Conservation (phyloP, 2,113 vertebrate species). For the Heptranchias perlo region DNA sequence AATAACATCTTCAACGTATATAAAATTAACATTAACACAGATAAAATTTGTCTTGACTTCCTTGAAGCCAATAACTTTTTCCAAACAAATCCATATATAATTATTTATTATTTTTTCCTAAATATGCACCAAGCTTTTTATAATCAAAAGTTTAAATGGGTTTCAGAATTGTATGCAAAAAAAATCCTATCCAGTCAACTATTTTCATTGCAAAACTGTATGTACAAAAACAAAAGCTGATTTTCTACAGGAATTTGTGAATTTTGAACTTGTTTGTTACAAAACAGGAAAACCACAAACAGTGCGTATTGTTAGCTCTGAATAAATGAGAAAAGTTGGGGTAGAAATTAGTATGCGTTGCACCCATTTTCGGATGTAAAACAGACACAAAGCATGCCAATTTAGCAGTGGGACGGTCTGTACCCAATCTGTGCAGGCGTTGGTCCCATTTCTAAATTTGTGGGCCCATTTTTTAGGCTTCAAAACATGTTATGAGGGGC, state of each 20-base stretch:
- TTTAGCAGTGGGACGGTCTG: background rate
- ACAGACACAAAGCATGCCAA: background rate
- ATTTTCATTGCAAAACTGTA: background rate
- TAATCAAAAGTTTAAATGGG: background rate
- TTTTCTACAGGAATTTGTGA: background rate
- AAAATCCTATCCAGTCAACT: background rate
- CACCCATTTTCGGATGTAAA: background rate
- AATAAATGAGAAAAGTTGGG: background rate
- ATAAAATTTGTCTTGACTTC: background rate
- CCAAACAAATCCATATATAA: background rate
- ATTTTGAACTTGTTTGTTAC: background rate
- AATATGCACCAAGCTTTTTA: background rate
- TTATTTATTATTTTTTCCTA: background rate
- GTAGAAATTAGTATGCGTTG: background rate
- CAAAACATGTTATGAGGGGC: background rate
- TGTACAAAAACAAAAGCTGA: background rate
- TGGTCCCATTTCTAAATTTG: background rate
- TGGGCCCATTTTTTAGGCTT: background rate
- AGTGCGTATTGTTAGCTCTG: background rate
- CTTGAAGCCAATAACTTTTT: background rate
- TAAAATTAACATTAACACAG: background rate
- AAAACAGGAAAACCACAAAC: slow-evolving; percentile 30
- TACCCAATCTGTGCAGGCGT: background rate
- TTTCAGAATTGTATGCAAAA: background rate
- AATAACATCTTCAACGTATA: too few species aligned